These are phyloP conservation scores for Pterostichus niger DNA, from an alignment of 2,888 invertebrate species.

Conservation along the genomic window DNA sequence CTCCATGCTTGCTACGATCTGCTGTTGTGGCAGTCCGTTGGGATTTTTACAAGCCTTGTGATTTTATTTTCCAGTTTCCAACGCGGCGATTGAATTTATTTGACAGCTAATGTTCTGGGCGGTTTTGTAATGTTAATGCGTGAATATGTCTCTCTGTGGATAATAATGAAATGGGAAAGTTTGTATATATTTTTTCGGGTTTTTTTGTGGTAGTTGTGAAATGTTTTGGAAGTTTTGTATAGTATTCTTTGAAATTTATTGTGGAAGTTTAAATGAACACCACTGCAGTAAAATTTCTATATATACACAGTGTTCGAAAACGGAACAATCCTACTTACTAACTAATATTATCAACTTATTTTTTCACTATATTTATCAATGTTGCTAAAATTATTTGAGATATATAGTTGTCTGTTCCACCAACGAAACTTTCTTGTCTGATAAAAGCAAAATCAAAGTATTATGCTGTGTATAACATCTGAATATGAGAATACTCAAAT, in stretches of 20 bases:
- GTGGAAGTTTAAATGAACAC: neutral
- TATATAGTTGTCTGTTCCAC: too few relatives aligned
- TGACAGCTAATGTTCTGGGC: conserved; percentile 51
- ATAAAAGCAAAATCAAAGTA: too few relatives aligned
- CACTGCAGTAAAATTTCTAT: neutral
- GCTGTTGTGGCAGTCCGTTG: neutral
- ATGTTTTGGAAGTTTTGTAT: conserved; percentile 15
- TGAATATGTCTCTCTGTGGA: conserved; percentile 17
- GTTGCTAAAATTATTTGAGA: too few relatives aligned
- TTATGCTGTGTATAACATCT: too few relatives aligned
- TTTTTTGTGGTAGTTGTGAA: conserved; percentile 25
- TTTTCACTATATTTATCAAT: too few relatives aligned
- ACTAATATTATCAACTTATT: too few relatives aligned
- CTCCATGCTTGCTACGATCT: conserved; percentile 11
- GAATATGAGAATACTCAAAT: too few relatives aligned
- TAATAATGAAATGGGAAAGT: conserved; percentile 41
- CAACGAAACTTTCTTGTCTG: too few relatives aligned
- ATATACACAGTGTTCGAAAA: neutral
- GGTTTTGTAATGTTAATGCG: conserved; percentile 53
- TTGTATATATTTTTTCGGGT: conserved; percentile 12
- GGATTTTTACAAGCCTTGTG: neutral
- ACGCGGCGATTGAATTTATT: conserved; percentile 41
- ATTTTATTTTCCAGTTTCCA: conserved; percentile 49
- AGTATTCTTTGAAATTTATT: conserved; percentile 26
- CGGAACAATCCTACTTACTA: too few relatives aligned